Conservation (phyloP, 2,888 invertebrate species). For the Drosophila mercatorum region DNA sequence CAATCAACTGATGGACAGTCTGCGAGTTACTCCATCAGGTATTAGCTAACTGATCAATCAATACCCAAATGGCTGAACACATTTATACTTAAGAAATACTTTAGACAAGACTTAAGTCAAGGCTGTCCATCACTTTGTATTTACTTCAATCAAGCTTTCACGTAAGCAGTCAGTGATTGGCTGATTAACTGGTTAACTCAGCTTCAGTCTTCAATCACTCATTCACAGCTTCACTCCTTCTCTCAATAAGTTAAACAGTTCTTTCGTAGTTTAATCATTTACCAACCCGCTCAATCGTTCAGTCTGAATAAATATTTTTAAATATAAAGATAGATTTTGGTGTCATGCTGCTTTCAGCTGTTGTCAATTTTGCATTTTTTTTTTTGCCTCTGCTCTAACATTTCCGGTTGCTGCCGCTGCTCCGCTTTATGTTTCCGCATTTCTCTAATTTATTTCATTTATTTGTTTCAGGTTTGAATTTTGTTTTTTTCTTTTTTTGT, state of each 20-base stretch:
- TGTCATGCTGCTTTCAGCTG: not conserved
- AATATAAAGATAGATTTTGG: not conserved
- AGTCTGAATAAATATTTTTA: not conserved
- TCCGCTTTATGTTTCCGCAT: constrained; percentile 49
- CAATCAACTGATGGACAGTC: not conserved
- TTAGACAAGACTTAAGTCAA: too few species aligned
- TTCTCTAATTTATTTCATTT: constrained; percentile 82
- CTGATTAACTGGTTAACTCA: too few species aligned
- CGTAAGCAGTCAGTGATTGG: too few species aligned
- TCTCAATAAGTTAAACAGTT: too few species aligned
- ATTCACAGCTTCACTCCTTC: too few species aligned
- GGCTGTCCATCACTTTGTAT: not conserved
- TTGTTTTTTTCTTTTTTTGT: not conserved
- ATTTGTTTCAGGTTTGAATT: constrained; percentile 63
- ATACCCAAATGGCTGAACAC: too few species aligned
- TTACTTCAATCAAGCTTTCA: not conserved
- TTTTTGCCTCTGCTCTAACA: constrained; percentile 54
- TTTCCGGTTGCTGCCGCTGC: constrained; percentile 49
- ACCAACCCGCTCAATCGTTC: not conserved
- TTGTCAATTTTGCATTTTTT: constrained; percentile 1
- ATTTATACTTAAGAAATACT: too few species aligned
- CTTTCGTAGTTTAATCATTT: not conserved
- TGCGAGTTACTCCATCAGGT: not conserved
- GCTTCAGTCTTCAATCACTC: too few species aligned
- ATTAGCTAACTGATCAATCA: not conserved